These are phyloP conservation scores for Microcebus ravelobensis DNA, from an alignment of 2,113 vertebrate genomes.

Conservation along the genomic window DNA sequence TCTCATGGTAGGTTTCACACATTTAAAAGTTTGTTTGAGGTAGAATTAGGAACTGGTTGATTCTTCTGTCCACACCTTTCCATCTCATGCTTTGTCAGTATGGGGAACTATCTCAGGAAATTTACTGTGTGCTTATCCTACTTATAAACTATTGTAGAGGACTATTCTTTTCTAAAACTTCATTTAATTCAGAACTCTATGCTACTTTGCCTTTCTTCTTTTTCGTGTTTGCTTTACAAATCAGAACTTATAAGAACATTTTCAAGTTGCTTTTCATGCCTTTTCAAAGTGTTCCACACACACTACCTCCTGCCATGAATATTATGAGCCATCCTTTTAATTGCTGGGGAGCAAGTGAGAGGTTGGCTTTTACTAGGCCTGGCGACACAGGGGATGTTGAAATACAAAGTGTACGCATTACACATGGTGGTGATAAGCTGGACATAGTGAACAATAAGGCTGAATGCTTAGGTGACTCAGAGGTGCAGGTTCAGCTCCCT, in stretches of 20 bases:
- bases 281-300: conserved; percentile 8
- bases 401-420: background rate
- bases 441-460: background rate
- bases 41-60: background rate
- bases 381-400: background rate
- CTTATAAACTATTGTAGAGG: background rate
- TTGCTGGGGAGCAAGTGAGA: background rate
- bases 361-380: background rate
- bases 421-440: background rate
- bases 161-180: conserved; percentile 39
- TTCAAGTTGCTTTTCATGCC: conserved; percentile 36
- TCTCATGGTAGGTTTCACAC: conserved; percentile 21
- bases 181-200: conserved; percentile 52
- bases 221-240: conserved; percentile 41
- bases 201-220: conserved; percentile 1
- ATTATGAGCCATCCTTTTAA: conserved; percentile 40
- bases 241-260: conserved; percentile 43
- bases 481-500: background rate
- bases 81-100: conserved; percentile 14
- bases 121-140: conserved; percentile 20
- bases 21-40: conserved; percentile 21
- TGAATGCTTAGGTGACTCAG: background rate
- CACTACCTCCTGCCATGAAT: background rate
- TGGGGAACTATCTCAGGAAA: conserved; percentile 16
- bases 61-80: background rate